Conservation (phyloP, 2,113 vertebrate genomes). For the Leuciscus idus region DNA sequence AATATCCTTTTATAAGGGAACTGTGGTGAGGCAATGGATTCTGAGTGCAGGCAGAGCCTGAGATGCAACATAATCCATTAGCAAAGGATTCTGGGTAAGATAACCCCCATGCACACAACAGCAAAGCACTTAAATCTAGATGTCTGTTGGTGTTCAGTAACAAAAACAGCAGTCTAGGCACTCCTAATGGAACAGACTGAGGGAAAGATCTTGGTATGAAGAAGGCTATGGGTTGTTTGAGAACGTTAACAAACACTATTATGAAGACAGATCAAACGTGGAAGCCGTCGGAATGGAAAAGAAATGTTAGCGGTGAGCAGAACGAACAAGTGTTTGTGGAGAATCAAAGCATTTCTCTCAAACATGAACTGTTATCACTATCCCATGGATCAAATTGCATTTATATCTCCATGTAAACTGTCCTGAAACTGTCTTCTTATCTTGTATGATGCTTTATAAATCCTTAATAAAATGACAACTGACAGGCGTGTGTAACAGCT, state of each 20-base stretch:
- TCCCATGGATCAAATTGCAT: background rate
- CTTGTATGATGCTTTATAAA: conserved; percentile 5
- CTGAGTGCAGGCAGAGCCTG: background rate
- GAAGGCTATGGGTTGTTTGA: conserved; percentile 11
- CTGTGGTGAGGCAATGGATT: conserved; percentile 4
- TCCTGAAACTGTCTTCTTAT: background rate
- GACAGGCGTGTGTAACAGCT: background rate
- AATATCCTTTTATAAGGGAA: conserved; percentile 20
- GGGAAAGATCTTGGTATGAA: background rate
- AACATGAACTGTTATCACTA: background rate
- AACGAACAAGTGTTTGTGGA: background rate
- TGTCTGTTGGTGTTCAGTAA: conserved; percentile 18
- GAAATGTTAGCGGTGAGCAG: background rate
- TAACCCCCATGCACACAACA: conserved; percentile 16
- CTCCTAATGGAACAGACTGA: conserved; percentile 25
- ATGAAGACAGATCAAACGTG: background rate
- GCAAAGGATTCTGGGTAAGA: conserved; percentile 17
- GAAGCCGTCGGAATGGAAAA: background rate
- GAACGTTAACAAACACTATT: background rate
- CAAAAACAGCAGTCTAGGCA: conserved; percentile 27
- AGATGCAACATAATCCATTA: conserved; percentile 32
- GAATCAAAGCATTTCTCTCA: conserved; percentile 11
- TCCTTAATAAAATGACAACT: conserved; percentile 1
- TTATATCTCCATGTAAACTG: background rate
- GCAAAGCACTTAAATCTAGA: conserved; percentile 37